Base-by-base conservation (phyloP, 2,888 invertebrate genomes). In the Neoascia interrupta region DNA sequence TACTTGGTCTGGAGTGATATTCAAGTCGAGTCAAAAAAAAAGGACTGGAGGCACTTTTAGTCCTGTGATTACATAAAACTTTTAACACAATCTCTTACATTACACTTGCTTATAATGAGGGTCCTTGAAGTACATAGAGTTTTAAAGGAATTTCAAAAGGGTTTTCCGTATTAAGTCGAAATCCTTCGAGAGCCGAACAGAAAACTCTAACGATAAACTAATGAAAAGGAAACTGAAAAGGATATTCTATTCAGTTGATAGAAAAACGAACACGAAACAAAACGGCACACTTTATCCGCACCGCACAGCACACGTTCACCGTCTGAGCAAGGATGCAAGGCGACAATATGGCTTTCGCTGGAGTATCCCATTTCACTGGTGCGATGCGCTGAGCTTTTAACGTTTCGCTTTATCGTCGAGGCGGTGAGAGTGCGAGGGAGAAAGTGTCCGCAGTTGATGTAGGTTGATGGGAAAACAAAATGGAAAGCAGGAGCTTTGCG, bases 41-140 rank as follows among this genome's bases (percentile, higher is more conserved):
- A 4, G 37, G 8, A 18, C 15, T 4, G 1, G 15, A 11, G 37
- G 36, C 58, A 43, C 53, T 70, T 45, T 76, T 39, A 15, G n/a
- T 6, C n/a, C n/a, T 63, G 39, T 66, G 72, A 66, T 76, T 76
- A 76, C 72, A 76, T 76, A 76, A 76, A 76, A 64, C 47, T 53
- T 45, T 18, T 49, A n/a, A n/a, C n/a, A n/a, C n/a, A n/a, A n/a
- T n/a, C n/a, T n/a, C n/a, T n/a, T n/a, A n/a, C n/a, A n/a, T n/a
- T n/a, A n/a, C n/a, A n/a, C n/a, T n/a, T n/a, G n/a, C n/a, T n/a
- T n/a, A n/a, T n/a, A n/a, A n/a, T n/a, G n/a, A n/a, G n/a, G n/a
- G n/a, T n/a, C n/a, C n/a, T n/a, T n/a, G n/a, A n/a, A n/a, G n/a
- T n/a, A n/a, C n/a, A n/a, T n/a, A n/a, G n/a, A n/a, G n/a, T n/a